Conservation (phyloP, 2,797 vertebrate species). For the Phrynocephalus vlangalii region DNA sequence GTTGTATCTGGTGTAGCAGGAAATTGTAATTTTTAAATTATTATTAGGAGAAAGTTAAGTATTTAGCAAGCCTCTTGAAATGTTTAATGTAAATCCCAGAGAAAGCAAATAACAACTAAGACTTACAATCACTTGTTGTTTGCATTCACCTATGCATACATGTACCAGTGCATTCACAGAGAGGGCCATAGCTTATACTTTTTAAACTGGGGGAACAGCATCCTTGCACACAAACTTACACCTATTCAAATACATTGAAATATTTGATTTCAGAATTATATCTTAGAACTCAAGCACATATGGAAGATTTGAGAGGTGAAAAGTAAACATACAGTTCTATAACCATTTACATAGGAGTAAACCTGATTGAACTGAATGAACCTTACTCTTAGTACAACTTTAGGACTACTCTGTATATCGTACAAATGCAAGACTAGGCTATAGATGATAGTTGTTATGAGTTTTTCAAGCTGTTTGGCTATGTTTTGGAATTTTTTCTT, state of each 20-base stretch:
- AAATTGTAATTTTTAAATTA: background rate
- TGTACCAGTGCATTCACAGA: background rate
- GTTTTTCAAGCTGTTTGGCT: no score
- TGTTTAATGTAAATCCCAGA: constrained; percentile 58
- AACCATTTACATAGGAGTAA: background rate
- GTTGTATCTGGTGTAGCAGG: constrained; percentile 11
- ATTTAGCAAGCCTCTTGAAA: constrained; percentile 60
- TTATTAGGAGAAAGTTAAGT: constrained; percentile 10
- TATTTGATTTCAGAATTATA: background rate
- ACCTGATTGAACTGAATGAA: background rate
- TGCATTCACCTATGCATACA: background rate
- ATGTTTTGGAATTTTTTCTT: no score
- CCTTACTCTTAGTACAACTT: background rate
- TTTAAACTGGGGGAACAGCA: background rate
- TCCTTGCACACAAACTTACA: background rate
- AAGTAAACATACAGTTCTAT: background rate
- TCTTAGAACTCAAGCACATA: background rate
- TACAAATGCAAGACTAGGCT: no score
- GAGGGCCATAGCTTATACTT: background rate
- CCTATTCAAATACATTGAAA: background rate
- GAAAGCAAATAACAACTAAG: constrained; percentile 52
- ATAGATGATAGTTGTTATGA: no score
- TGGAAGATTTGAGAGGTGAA: background rate
- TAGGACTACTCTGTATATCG: background rate
- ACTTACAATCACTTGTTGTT: background rate